phyloP scores from a whole-genome alignment of 2,113 vertebrate genomes.

The Cyprinus carpio region DNA sequence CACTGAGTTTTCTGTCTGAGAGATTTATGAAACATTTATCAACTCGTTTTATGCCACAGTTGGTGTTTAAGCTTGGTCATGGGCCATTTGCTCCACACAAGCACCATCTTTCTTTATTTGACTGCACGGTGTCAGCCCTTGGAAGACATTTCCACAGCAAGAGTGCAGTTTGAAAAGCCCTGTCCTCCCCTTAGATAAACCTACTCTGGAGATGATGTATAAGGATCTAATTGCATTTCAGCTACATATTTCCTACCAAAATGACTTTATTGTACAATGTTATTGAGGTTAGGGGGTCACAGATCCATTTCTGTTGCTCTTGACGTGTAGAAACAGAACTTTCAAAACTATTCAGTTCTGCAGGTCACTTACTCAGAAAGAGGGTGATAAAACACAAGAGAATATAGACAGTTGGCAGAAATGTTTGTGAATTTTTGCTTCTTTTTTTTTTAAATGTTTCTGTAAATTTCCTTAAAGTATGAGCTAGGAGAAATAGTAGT shows the following conservation, averaged over 20 bases:
- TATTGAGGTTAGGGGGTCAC: slow-evolving; percentile 43
- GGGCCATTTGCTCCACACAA: slow-evolving; percentile 71
- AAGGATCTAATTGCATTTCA: slow-evolving; percentile 60
- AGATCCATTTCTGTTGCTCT: slow-evolving; percentile 21
- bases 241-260: slow-evolving; percentile 46
- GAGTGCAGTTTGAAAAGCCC: slow-evolving; percentile 59
- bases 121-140: slow-evolving; percentile 59
- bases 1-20: slow-evolving; percentile 48
- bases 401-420: not conserved
- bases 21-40: slow-evolving; percentile 74
- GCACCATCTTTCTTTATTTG: slow-evolving; percentile 67
- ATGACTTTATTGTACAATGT: slow-evolving; percentile 52
- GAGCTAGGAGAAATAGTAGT: not conserved
- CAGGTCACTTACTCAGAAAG: not conserved
- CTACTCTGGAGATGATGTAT: slow-evolving; percentile 64
- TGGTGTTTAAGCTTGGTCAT: slow-evolving; percentile 65
- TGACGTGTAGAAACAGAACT: slow-evolving; percentile 1
- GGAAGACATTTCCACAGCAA: slow-evolving; percentile 60
- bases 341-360: not conserved
- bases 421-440: not conserved
- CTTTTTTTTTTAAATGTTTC: too few relatives aligned
- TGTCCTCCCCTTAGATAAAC: slow-evolving; percentile 65
- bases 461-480: not conserved
- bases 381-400: not conserved
- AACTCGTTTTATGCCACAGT: slow-evolving; percentile 62